Conservation (phyloP, 2,113 vertebrate species). For the Rissa tridactyla region DNA sequence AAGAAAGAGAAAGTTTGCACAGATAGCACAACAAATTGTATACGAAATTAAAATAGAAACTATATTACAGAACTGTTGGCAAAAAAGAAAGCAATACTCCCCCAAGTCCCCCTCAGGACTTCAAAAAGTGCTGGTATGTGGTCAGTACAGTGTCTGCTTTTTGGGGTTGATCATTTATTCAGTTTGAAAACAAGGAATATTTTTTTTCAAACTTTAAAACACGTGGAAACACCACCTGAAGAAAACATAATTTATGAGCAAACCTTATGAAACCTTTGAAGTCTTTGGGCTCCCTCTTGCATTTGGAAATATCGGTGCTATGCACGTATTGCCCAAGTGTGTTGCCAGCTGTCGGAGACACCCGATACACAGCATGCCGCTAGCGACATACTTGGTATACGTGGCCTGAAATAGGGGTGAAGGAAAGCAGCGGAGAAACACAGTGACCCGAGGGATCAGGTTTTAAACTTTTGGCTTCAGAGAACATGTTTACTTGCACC, state of each 20-base stretch:
- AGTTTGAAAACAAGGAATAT: neutral
- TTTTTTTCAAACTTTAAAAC: neutral
- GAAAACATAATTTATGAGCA: neutral
- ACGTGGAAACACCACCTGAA: neutral
- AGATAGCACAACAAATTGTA: neutral
- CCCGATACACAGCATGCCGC: neutral
- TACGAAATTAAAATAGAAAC: neutral
- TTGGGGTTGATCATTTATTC: neutral
- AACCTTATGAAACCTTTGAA: neutral
- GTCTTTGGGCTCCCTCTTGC: neutral
- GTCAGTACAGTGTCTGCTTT: neutral
- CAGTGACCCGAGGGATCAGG: neutral
- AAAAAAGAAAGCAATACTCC: neutral
- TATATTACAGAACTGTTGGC: neutral
- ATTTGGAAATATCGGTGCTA: neutral
- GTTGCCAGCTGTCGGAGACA: conserved; percentile 2
- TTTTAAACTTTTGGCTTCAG: neutral
- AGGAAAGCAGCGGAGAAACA: neutral
- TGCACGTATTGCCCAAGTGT: neutral
- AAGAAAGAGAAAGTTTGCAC: neutral
- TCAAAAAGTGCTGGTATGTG: neutral
- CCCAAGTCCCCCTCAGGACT: neutral
- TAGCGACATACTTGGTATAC: neutral
- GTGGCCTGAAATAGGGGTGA: conserved; percentile 31
- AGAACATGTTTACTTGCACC: neutral